Evolutionary conservation across 64 coral and sea anemone species (phyloP).

Genomic region (Montipora foliosa): DNA sequence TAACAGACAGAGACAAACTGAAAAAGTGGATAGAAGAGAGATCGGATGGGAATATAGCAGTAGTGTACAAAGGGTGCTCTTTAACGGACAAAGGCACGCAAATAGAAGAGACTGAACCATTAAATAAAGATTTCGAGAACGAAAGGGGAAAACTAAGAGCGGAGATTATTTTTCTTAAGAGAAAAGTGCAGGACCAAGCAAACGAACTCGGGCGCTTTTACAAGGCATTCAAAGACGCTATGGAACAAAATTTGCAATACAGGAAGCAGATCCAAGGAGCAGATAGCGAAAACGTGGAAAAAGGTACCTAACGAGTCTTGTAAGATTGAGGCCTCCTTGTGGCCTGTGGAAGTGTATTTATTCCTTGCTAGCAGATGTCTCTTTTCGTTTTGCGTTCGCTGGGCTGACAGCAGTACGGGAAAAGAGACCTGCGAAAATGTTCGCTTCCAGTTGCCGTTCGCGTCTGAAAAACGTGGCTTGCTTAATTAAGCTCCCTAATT

Average conservation of each 20-base stretch:
- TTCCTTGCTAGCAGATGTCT: too few species aligned
- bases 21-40: slow-evolving; percentile 58
- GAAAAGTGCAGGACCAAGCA: slow-evolving; percentile 52
- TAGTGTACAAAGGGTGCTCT: slow-evolving; percentile 15
- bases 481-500: background rate
- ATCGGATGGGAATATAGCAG: slow-evolving; percentile 54
- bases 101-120: background rate
- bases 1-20: slow-evolving; percentile 44
- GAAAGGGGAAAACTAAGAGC: background rate
- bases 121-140: background rate
- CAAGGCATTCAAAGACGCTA: background rate
- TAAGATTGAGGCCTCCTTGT: background rate
- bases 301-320: background rate
- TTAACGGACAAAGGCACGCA: slow-evolving; percentile 4
- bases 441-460: too few species aligned
- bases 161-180: slow-evolving; percentile 16
- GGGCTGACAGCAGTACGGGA: too few species aligned
- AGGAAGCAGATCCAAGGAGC: background rate
- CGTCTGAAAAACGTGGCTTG: too few species aligned
- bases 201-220: slow-evolving; percentile 18
- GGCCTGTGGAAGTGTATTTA: too few species aligned
- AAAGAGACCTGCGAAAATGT: too few species aligned
- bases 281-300: background rate
- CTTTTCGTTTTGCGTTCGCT: too few species aligned
- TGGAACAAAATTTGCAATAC: slow-evolving; percentile 19